Evolutionary conservation across 2,888 invertebrate genomes (phyloP).

Genomic region (Lathronympha strigana): DNA sequence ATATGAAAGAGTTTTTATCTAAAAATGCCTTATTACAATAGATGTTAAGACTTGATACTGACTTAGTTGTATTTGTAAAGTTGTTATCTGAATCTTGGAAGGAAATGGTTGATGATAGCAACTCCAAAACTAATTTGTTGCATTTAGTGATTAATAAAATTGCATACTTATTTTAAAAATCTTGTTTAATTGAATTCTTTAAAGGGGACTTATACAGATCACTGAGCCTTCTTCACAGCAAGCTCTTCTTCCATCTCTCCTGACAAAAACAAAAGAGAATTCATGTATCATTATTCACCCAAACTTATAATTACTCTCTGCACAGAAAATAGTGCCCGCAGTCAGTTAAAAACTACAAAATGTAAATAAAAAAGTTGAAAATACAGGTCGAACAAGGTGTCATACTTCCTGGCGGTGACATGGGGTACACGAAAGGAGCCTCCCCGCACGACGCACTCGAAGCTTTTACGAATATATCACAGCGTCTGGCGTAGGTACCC

Average conservation of each 20-base stretch:
- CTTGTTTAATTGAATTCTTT: conserved; percentile 53
- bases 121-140: conserved; percentile 81
- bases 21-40: conserved; percentile 83
- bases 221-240: conserved; percentile 46
- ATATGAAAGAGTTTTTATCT: conserved; percentile 81
- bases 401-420: too few relatives aligned
- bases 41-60: conserved; percentile 82
- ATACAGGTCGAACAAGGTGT: too few relatives aligned
- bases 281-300: neutral
- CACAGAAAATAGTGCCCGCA: too few relatives aligned
- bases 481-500: too few relatives aligned
- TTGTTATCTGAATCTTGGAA: conserved; percentile 71
- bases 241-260: conserved; percentile 53
- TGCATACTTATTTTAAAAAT: conserved; percentile 80
- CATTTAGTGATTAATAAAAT: conserved; percentile 84
- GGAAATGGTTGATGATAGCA: conserved; percentile 69
- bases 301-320: too few relatives aligned
- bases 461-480: too few relatives aligned
- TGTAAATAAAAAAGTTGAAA: too few relatives aligned
- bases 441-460: too few relatives aligned
- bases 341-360: too few relatives aligned
- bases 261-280: conserved; percentile 43
- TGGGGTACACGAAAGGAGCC: too few relatives aligned
- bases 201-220: conserved; percentile 17
- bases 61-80: conserved; percentile 74